Conservation (phyloP, 2,888 invertebrate species). For the Drosophila pseudotakahashii region DNA sequence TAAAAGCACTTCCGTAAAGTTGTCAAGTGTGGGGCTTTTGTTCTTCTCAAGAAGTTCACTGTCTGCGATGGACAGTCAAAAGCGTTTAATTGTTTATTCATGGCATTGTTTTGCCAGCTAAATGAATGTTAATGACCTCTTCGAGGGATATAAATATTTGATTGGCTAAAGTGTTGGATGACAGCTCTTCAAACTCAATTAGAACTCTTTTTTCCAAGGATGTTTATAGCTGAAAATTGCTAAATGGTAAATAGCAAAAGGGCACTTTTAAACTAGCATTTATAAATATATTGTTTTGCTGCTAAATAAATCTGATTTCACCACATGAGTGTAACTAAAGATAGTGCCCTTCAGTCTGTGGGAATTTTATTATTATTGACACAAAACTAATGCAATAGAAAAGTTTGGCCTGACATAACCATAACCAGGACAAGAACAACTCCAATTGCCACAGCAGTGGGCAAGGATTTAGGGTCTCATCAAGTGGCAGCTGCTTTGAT, state of each 20-base stretch:
- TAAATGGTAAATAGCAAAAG: not conserved
- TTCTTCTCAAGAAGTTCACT: constrained; percentile 32
- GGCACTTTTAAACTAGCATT: not conserved
- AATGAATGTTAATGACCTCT: constrained; percentile 59
- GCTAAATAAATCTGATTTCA: not conserved
- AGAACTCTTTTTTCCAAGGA: not conserved
- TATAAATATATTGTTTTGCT: not conserved
- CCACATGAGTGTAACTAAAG: not conserved
- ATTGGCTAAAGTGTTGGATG: constrained; percentile 14
- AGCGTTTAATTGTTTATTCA: constrained; percentile 56
- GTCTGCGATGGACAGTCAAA: constrained; percentile 26
- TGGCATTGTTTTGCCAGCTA: constrained; percentile 27
- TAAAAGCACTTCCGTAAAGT: constrained; percentile 31
- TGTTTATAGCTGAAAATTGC: not conserved
- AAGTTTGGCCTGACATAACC: constrained; percentile 36
- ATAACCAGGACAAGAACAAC: constrained; percentile 28
- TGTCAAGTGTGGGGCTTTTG: constrained; percentile 33
- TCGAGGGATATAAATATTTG: constrained; percentile 29
- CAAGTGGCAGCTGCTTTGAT: constrained; percentile 23
- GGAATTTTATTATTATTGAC: constrained; percentile 42
- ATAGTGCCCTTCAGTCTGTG: not conserved
- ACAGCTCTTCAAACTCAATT: constrained; percentile 7
- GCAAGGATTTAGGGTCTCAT: constrained; percentile 23
- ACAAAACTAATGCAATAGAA: constrained; percentile 43
- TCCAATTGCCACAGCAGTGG: constrained; percentile 24